Conservation (phyloP, 1,140 invertebrate species). For the Euwallacea similis region DNA sequence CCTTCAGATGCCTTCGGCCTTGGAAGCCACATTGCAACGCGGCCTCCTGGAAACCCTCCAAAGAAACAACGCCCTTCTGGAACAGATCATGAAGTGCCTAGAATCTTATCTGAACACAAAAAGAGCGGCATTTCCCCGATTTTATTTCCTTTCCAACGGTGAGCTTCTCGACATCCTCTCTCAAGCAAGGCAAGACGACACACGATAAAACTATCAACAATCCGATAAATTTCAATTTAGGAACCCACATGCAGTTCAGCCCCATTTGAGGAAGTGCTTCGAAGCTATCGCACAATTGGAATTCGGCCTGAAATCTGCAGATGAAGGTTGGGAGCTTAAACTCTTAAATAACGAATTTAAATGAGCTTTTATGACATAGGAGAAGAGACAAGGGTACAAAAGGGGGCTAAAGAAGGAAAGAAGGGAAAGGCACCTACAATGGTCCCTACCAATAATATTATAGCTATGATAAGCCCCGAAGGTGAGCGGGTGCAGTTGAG, state of each 20-base stretch:
- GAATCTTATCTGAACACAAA: slow-evolving; percentile 86
- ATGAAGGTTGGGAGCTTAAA: slow-evolving; percentile 42
- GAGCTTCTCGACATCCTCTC: slow-evolving; percentile 91
- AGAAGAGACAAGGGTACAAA: slow-evolving; percentile 6
- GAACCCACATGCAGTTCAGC: slow-evolving; percentile 85
- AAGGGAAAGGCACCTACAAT: slow-evolving; percentile 30
- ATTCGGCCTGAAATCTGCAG: slow-evolving; percentile 66
- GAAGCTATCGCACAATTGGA: slow-evolving; percentile 80
- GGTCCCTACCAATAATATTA: slow-evolving; percentile 74
- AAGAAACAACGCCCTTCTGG: slow-evolving; percentile 76
- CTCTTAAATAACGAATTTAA: not conserved
- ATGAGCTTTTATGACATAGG: slow-evolving; percentile 1
- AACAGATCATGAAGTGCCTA: slow-evolving; percentile 79
- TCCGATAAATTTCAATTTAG: slow-evolving; percentile 55
- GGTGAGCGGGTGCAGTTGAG: slow-evolving; percentile 75
- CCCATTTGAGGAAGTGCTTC: slow-evolving; percentile 87
- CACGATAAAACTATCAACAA: not conserved
- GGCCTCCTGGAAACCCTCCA: slow-evolving; percentile 70
- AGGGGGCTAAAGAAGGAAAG: slow-evolving; percentile 36
- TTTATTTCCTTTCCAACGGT: slow-evolving; percentile 95
- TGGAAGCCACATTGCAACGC: slow-evolving; percentile 67
- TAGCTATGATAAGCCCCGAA: slow-evolving; percentile 86
- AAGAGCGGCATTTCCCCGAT: slow-evolving; percentile 83
- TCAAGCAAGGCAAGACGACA: slow-evolving; percentile 59
- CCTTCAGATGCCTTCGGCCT: slow-evolving; percentile 66